Evolutionary conservation across 1,140 invertebrate genomes (phyloP).

Genomic region (Coenobita brevimanus): DNA sequence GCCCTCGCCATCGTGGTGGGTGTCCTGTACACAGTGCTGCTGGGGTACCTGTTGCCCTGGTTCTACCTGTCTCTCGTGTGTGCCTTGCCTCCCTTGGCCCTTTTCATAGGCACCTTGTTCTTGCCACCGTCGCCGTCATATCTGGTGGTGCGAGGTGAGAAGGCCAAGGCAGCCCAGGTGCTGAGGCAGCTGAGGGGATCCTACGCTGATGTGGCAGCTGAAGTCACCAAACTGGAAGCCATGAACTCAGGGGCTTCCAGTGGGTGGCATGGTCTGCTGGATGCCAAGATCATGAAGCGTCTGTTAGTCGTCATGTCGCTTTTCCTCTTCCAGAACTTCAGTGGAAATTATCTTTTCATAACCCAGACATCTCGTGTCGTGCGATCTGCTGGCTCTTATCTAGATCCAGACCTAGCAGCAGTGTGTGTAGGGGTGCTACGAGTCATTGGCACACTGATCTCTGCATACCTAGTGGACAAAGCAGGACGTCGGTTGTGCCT

Average conservation of each 20-base stretch:
- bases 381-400: background rate
- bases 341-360: constrained; percentile 48
- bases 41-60: constrained; percentile 30
- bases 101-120: constrained; percentile 10
- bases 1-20: constrained; percentile 36
- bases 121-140: constrained; percentile 25
- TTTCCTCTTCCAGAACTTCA: constrained; percentile 50
- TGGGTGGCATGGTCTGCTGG: constrained; percentile 17
- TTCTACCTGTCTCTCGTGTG: constrained; percentile 31
- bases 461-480: constrained; percentile 16
- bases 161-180: background rate
- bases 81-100: constrained; percentile 12
- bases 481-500: constrained; percentile 23
- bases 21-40: constrained; percentile 22
- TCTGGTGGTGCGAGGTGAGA: constrained; percentile 3
- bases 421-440: constrained; percentile 3
- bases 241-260: background rate
- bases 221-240: constrained; percentile 22
- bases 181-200: constrained; percentile 24
- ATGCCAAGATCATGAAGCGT: background rate
- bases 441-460: constrained; percentile 12
- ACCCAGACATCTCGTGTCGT: constrained; percentile 39
- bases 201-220: constrained; percentile 21
- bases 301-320: background rate
- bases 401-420: constrained; percentile 28